Conservation (phyloP, 2,113 vertebrate genomes). For the Bungarus multicinctus region DNA sequence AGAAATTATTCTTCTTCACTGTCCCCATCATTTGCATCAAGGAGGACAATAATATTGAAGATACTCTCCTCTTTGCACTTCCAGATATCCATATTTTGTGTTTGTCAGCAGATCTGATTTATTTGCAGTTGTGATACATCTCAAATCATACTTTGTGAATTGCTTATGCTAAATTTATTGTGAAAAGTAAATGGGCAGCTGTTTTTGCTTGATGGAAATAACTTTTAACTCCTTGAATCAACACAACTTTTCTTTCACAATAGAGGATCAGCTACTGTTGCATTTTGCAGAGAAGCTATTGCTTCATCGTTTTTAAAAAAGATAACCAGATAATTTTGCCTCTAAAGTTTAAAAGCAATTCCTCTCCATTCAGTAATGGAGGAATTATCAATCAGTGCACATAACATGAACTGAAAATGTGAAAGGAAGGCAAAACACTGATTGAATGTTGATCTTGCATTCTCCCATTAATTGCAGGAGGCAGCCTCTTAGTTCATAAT, state of each 20-base stretch:
- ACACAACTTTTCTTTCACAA: neutral
- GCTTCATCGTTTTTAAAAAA: neutral
- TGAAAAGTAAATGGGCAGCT: neutral
- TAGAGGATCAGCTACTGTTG: neutral
- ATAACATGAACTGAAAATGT: neutral
- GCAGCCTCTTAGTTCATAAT: neutral
- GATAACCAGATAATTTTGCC: neutral
- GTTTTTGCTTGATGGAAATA: neutral
- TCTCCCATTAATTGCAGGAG: neutral
- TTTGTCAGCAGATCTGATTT: neutral
- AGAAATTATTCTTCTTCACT: neutral
- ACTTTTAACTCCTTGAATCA: neutral
- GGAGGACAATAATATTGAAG: neutral
- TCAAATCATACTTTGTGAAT: neutral
- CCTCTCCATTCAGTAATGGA: neutral
- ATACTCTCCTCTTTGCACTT: neutral
- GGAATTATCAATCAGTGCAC: neutral
- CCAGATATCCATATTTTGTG: neutral
- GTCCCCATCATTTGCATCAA: neutral
- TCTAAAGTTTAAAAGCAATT: neutral
- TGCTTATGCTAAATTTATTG: neutral
- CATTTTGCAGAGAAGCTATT: neutral
- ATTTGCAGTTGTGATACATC: neutral
- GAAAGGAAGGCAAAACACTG: neutral
- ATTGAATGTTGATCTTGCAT: neutral